A percentile compares a stretch with the other conserved stretches of the same genome.
Evolutionary conservation across 2,113 vertebrate genomes (phyloP).

Genomic region (Rhinoptilus africanus): DNA sequence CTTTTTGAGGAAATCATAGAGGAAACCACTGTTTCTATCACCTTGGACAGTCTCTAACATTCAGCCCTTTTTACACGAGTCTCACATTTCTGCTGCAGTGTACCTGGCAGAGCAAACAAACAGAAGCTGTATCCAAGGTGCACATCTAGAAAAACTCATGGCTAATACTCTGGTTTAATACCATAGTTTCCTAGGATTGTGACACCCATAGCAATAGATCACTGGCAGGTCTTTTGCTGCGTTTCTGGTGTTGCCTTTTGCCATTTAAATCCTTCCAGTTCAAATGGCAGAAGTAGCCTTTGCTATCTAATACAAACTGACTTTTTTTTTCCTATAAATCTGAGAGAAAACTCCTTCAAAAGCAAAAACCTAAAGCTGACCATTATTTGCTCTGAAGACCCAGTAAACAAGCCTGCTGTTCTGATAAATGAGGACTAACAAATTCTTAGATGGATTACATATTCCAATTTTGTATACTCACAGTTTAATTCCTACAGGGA

Average conservation of each 20-base stretch:
- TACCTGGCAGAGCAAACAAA: neutral
- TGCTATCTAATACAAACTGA: neutral
- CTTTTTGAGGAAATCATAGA: neutral
- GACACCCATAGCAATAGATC: neutral
- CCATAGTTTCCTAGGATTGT: neutral
- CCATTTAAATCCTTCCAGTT: neutral
- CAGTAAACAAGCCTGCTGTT: neutral
- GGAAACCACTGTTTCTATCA: neutral
- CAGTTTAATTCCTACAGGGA: neutral
- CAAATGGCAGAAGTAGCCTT: neutral
- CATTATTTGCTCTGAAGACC: neutral
- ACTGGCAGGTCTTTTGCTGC: neutral
- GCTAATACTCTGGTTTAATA: neutral
- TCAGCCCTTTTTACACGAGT: fast-evolving
- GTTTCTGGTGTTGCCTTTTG: neutral
- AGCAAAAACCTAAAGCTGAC: neutral
- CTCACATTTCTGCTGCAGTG: neutral
- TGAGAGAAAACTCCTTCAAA: neutral
- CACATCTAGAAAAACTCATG: neutral
- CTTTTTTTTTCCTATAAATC: neutral
- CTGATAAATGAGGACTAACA: neutral
- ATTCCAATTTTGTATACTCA: neutral
- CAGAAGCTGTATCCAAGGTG: neutral
- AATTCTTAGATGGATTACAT: neutral
- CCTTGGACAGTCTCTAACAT: neutral